Evolutionary conservation across 1,140 invertebrate genomes (phyloP).

Genomic region (Polypedilum vanderplanki): DNA sequence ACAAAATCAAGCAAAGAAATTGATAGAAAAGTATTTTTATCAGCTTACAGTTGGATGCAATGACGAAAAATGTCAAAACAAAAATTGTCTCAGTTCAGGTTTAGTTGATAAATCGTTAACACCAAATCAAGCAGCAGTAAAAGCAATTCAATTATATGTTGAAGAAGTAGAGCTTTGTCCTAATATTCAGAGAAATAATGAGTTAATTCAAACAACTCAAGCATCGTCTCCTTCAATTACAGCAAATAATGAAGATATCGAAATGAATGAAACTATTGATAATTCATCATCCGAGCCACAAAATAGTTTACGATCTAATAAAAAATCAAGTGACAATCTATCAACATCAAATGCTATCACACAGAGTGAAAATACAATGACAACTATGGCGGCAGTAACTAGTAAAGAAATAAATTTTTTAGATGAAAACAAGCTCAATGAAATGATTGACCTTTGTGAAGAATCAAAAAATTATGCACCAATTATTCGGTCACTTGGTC

Average conservation of each 20-base stretch:
- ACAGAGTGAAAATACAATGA: neutral
- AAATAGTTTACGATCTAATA: neutral
- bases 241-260: constrained; percentile 32
- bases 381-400: too few species aligned
- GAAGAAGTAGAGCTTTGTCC: constrained; percentile 78
- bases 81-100: constrained; percentile 81
- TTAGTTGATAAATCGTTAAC: constrained; percentile 66
- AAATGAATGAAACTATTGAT: constrained; percentile 21
- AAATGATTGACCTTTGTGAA: constrained; percentile 60
- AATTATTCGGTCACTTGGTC: constrained; percentile 59
- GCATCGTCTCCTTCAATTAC: constrained; percentile 30
- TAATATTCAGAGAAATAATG: constrained; percentile 38
- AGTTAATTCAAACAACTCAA: constrained; percentile 37
- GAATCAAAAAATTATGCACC: constrained; percentile 54
- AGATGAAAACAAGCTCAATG: constrained; percentile 57
- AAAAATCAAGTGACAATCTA: neutral
- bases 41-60: constrained; percentile 87
- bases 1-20: constrained; percentile 56
- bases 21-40: constrained; percentile 89
- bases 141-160: constrained; percentile 78
- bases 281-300: neutral
- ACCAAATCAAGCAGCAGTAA: constrained; percentile 80
- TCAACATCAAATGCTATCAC: neutral
- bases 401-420: constrained; percentile 46
- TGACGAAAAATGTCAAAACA: constrained; percentile 73